Evolutionary conservation across 2,888 invertebrate species (phyloP).

Genomic region (Trichogramma dendrolimi): DNA sequence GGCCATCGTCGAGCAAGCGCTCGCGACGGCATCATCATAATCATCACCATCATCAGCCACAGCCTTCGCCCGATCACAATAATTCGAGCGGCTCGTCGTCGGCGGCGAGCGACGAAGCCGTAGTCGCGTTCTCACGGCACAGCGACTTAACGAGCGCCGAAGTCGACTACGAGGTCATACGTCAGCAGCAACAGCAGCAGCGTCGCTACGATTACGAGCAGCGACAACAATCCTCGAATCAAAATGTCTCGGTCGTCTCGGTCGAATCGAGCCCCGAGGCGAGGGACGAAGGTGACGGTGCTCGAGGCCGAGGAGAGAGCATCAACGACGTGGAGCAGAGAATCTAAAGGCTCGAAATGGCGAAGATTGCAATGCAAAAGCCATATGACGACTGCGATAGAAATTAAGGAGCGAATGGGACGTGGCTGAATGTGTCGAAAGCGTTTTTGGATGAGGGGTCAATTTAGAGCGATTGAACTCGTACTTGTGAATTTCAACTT

Average conservation of each 20-base stretch:
- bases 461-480: too few species aligned
- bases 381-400: background rate
- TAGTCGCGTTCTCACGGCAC: too few species aligned
- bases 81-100: background rate
- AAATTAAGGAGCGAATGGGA: too few species aligned
- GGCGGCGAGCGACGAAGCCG: too few species aligned
- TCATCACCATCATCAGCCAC: constrained; percentile 53
- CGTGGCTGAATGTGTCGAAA: too few species aligned
- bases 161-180: constrained; percentile 62
- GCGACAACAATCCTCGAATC: background rate
- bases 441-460: too few species aligned
- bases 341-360: constrained; percentile 27
- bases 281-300: constrained; percentile 27
- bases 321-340: constrained; percentile 52
- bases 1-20: constrained; percentile 13
- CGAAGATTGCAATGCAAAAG: constrained; percentile 24
- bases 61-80: constrained; percentile 30
- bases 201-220: constrained; percentile 39
- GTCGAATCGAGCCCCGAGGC: background rate
- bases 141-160: too few species aligned
- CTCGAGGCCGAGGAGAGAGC: constrained; percentile 51
- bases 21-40: constrained; percentile 53
- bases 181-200: constrained; percentile 46
- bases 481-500: too few species aligned
- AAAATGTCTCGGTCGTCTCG: constrained; percentile 3